These are phyloP conservation scores for Zaprionus ghesquierei DNA, from an alignment of 1,140 invertebrate genomes.

Conservation along the genomic window DNA sequence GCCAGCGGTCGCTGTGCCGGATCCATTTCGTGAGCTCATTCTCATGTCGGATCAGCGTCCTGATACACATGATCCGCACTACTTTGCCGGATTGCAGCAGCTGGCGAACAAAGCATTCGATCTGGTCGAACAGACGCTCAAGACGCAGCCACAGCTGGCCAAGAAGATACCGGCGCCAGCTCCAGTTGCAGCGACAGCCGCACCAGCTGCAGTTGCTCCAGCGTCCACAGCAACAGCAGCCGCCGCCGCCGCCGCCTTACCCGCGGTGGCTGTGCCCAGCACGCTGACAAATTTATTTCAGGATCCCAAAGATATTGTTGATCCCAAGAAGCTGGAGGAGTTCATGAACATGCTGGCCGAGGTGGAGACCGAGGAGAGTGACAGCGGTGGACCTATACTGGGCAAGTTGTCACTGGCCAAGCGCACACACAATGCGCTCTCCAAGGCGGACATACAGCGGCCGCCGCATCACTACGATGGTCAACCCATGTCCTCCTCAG, in stretches of 20 bases:
- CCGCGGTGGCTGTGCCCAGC: conserved; percentile 34
- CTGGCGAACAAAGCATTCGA: conserved; percentile 84
- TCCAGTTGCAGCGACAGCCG: neutral
- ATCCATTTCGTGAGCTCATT: conserved; percentile 85
- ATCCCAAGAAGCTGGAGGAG: conserved; percentile 83
- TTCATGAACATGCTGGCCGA: conserved; percentile 83
- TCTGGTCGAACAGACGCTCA: conserved; percentile 75
- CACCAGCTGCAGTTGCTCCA: conserved; percentile 1
- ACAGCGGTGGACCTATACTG: conserved; percentile 84
- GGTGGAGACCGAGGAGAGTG: conserved; percentile 87
- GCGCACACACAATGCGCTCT: conserved; percentile 85
- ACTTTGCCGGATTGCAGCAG: conserved; percentile 81
- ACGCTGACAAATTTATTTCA: conserved; percentile 75
- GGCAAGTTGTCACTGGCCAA: conserved; percentile 85
- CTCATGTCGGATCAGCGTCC: conserved; percentile 82
- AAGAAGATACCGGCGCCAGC: conserved; percentile 23
- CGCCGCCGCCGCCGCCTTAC: conserved; percentile 11
- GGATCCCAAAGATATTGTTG: conserved; percentile 79
- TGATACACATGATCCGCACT: conserved; percentile 82
- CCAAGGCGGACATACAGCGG: conserved; percentile 80
- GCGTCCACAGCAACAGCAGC: neutral
- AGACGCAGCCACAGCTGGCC: conserved; percentile 57
- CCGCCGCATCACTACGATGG: conserved; percentile 57
- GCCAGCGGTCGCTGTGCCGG: conserved; percentile 50
- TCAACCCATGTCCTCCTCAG: conserved; percentile 55